A percentile compares a stretch with the other conserved stretches of the same genome.
phyloP scores from a whole-genome alignment of 2,888 invertebrate species.

The Automeris io region DNA sequence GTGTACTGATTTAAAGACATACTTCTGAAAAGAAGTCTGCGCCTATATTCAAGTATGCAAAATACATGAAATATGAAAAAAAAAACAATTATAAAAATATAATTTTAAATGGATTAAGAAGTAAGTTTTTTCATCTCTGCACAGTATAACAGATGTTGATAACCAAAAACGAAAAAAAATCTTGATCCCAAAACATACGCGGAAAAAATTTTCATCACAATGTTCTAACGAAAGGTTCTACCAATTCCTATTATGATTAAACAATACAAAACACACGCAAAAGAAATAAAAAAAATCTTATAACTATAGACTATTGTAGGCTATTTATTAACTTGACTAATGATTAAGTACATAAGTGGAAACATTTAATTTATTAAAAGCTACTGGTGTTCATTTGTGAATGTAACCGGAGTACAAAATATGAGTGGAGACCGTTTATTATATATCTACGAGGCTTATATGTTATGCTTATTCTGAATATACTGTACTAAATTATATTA shows the following conservation, averaged over 20 bases:
- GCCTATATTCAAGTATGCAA: background rate
- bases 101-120: conserved; percentile 12
- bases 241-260: no score
- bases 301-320: conserved; percentile 55
- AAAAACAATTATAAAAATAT: conserved; percentile 7
- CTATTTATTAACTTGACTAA: conserved; percentile 48
- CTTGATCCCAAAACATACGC: conserved; percentile 57
- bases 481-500: background rate
- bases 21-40: background rate
- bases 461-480: background rate
- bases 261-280: no score
- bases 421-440: conserved; percentile 18
- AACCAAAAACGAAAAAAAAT: conserved; percentile 31
- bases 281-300: no score
- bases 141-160: conserved; percentile 30
- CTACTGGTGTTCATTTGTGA: conserved; percentile 28
- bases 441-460: conserved; percentile 22
- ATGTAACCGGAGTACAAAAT: conserved; percentile 23
- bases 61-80: conserved; percentile 10
- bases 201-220: conserved; percentile 4
- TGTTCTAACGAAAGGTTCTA: no score
- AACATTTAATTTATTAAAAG: conserved; percentile 32
- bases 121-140: background rate
- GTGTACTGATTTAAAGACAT: background rate
- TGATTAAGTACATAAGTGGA: conserved; percentile 57